Evolutionary conservation across 2,797 vertebrate genomes (phyloP).

Genomic region (Xiphorhynchus erythropygius): DNA sequence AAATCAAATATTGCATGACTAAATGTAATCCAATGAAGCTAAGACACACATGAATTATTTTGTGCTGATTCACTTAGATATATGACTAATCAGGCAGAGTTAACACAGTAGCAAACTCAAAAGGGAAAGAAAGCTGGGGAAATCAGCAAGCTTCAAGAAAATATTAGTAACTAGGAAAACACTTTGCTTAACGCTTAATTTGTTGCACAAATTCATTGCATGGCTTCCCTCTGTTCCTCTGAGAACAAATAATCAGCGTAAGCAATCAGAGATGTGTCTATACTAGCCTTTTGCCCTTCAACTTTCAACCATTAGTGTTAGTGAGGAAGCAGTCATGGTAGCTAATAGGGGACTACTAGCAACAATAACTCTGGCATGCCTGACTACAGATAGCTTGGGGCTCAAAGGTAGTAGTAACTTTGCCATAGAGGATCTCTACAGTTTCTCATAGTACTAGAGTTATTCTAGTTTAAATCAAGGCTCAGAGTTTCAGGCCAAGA

Average conservation of each 20-base stretch:
- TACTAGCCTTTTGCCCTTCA: background rate
- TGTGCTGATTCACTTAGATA: background rate
- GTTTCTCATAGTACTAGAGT: background rate
- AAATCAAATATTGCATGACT: constrained; percentile 28
- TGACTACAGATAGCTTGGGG: background rate
- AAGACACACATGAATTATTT: background rate
- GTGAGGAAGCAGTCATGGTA: background rate
- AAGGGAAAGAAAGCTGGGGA: background rate
- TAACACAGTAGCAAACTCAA: background rate
- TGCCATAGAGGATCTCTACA: background rate
- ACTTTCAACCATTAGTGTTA: background rate
- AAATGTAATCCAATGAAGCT: background rate
- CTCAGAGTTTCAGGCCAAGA: background rate
- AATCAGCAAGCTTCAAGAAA: background rate
- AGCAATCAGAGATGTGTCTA: background rate
- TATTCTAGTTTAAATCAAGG: background rate
- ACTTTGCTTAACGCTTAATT: background rate
- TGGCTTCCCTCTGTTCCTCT: background rate
- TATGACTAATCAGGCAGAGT: background rate
- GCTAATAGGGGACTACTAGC: background rate
- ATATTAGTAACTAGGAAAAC: background rate
- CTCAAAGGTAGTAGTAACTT: background rate
- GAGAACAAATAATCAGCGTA: background rate
- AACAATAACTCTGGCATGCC: background rate
- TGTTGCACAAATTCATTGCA: background rate